phyloP scores from a whole-genome alignment of 2,888 invertebrate species.

The Troides helena region DNA sequence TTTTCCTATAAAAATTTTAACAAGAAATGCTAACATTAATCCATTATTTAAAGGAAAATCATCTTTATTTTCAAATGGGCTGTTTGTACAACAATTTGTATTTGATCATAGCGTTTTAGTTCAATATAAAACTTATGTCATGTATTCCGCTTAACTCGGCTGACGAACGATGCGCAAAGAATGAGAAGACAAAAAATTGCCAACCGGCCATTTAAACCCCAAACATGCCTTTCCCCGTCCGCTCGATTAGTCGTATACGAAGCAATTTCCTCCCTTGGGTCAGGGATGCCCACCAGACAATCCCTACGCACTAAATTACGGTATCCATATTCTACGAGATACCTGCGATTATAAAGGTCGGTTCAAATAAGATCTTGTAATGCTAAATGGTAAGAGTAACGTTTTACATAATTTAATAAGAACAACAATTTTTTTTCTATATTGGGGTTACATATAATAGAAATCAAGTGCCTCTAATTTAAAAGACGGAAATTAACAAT shows the following conservation, averaged over 20 bases:
- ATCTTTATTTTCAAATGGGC: not conserved
- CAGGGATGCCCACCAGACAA: conserved; percentile 8
- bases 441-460: too few species aligned
- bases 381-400: not conserved
- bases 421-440: too few species aligned
- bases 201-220: conserved; percentile 56
- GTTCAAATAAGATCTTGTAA: not conserved
- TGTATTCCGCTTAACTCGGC: conserved; percentile 37
- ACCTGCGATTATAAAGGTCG: conserved; percentile 13
- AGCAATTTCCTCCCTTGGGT: conserved; percentile 23
- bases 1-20: not conserved
- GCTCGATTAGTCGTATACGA: conserved; percentile 53
- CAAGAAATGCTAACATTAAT: not conserved
- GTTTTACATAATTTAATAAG: not conserved
- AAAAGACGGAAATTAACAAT: too few species aligned
- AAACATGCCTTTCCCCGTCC: conserved; percentile 43
- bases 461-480: too few species aligned
- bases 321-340: not conserved
- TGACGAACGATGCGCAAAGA: conserved; percentile 45
- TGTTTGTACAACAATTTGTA: not conserved
- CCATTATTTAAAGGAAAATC: not conserved
- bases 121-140: conserved; percentile 40
- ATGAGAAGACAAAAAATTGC: conserved; percentile 58
- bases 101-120: not conserved
- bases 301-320: conserved; percentile 12